Evolutionary conservation across 1,140 invertebrate genomes (phyloP).

Genomic region (Acromyrmex charruanus): DNA sequence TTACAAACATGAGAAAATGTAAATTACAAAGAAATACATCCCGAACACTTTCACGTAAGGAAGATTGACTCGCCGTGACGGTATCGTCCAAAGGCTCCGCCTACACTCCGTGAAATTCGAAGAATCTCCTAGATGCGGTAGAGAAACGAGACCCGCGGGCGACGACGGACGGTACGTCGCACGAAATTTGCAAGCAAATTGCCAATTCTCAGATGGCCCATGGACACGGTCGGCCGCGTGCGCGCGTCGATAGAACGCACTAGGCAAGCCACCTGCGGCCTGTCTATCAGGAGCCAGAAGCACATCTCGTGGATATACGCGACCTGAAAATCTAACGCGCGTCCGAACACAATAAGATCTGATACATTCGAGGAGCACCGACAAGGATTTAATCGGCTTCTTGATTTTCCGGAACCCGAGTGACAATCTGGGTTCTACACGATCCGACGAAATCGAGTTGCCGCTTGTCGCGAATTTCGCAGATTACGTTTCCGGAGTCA

Average conservation of each 20-base stretch:
- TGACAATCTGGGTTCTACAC: not conserved
- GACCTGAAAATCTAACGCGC: conserved; percentile 6
- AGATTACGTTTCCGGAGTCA: not conserved
- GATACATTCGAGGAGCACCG: not conserved
- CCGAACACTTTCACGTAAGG: not conserved
- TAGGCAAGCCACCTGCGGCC: conserved; percentile 59
- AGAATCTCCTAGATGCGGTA: conserved; percentile 54
- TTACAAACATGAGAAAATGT: not conserved
- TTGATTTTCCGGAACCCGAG: not conserved
- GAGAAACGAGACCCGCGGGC: conserved; percentile 53
- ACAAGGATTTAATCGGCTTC: not conserved
- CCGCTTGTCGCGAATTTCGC: not conserved
- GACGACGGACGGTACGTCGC: conserved; percentile 55
- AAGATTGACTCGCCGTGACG: conserved; percentile 15
- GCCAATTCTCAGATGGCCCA: conserved; percentile 83
- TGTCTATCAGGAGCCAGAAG: conserved; percentile 61
- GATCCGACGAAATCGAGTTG: not conserved
- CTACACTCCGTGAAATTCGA: conserved; percentile 42
- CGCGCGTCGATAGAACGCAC: conserved; percentile 66
- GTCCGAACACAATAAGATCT: not conserved
- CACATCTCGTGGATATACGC: conserved; percentile 22
- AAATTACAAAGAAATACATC: not conserved
- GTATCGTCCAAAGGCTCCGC: conserved; percentile 11
- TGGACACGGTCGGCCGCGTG: conserved; percentile 71
- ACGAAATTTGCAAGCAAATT: conserved; percentile 86